Evolutionary conservation across 2,888 invertebrate species (phyloP), one percentile per base, ranked within the genome.

Genomic region (Caenorhabditis doughertyi): DNA sequence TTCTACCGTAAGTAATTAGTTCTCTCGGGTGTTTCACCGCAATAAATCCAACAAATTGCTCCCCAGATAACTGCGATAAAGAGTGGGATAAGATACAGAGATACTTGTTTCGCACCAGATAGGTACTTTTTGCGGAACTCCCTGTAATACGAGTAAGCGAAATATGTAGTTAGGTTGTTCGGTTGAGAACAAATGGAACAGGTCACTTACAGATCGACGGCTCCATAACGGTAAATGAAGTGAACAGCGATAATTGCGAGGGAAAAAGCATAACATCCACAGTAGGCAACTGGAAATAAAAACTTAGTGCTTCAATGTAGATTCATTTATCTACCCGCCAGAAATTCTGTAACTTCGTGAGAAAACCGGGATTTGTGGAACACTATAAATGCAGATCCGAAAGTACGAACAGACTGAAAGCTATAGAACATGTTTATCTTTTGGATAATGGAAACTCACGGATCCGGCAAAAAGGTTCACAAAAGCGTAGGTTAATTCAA

Each of bases 171-270:
- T 7, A 9, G 9, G 32, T 9, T 7, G 9, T 32, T 32, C 9
- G 5, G 4, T 4, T 32, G 4, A 32, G 32, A 32, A 32, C 4
- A 32, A 32, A 32, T 32, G 32, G 9, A 32, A n/a, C n/a, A 9
- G 32, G 9, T 32, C 32, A 39, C 35, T 53, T 18, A 76, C 76
- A 21, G 16, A 13, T 60, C 21, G 27, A 76, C 58, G 16, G 76
- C 60, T 18, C 67, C 68, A 25, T 68, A 76, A 27, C 76, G 56
- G 58, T 68, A 76, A 7, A 76, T 47, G 25, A 76, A 76, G 35
- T 76, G 76, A 51, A 44, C 27, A 5, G 56, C 68, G 27, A 76
- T 51, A 16, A 68, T 60, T 13, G 68, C 67, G 5, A 68, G 5
- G 2, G 67, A 68, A 21, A 76, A 68, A 35, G 68, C 76, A 21